Evolutionary conservation across 2,797 vertebrate genomes (phyloP).

Genomic region (Fistularia commersonii): DNA sequence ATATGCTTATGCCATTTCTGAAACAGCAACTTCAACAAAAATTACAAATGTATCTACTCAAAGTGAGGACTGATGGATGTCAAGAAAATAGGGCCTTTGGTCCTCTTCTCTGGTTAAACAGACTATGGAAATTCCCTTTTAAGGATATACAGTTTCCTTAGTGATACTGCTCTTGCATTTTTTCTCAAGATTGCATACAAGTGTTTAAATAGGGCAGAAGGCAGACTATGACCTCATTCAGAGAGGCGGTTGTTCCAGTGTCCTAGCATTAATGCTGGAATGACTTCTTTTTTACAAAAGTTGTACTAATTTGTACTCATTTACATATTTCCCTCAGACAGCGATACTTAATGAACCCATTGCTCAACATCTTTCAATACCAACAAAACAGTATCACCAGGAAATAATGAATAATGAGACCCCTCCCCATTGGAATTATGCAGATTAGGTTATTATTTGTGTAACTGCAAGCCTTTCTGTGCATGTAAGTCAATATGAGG

Average conservation of each 20-base stretch:
- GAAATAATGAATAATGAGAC: slow-evolving; percentile 12
- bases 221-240: slow-evolving; percentile 31
- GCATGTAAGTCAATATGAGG: too few species aligned
- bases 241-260: slow-evolving; percentile 10
- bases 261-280: slow-evolving; percentile 18
- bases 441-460: background rate
- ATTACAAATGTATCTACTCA: too few species aligned
- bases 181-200: slow-evolving; percentile 1
- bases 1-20: too few species aligned
- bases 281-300: slow-evolving; percentile 47
- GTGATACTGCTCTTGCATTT: background rate
- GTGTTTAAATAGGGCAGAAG: slow-evolving; percentile 12
- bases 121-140: slow-evolving; percentile 5
- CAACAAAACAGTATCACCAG: slow-evolving; percentile 7
- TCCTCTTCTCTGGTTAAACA: background rate
- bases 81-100: too few species aligned
- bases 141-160: background rate
- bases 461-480: too few species aligned
- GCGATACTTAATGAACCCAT: slow-evolving; percentile 42
- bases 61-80: too few species aligned
- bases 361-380: slow-evolving; percentile 24
- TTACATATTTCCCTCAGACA: slow-evolving; percentile 19
- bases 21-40: too few species aligned
- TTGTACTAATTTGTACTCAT: slow-evolving; percentile 50
- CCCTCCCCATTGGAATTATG: background rate